Evolutionary conservation across 1,140 invertebrate species (phyloP).

Genomic region (Proctacanthus coquilletti): DNA sequence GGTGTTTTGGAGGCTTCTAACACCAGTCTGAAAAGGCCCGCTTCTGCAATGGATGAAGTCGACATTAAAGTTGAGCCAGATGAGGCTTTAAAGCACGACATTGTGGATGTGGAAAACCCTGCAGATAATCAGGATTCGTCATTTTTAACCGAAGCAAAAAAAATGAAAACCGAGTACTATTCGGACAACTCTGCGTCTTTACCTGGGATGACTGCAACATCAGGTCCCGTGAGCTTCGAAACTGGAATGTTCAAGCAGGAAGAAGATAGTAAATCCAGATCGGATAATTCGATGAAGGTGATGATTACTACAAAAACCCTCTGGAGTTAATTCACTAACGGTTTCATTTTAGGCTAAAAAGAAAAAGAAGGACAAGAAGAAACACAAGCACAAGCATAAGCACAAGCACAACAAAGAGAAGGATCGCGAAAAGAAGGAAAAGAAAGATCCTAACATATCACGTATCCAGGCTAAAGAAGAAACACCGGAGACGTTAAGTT

Average conservation of each 20-base stretch:
- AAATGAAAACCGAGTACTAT: constrained; percentile 38
- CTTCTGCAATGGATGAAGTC: not conserved
- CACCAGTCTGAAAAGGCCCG: not conserved
- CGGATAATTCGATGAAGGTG: constrained; percentile 38
- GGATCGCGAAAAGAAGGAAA: constrained; percentile 32
- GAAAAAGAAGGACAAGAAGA: constrained; percentile 71
- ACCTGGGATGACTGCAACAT: constrained; percentile 47
- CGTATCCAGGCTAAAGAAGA: constrained; percentile 33
- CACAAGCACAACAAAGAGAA: constrained; percentile 48
- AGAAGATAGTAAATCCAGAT: constrained; percentile 30
- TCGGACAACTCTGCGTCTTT: constrained; percentile 60
- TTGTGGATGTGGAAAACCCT: not conserved
- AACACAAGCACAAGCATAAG: constrained; percentile 62
- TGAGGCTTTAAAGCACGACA: not conserved
- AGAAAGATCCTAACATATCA: constrained; percentile 31
- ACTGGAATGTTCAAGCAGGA: constrained; percentile 61
- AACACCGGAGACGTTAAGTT: constrained; percentile 40
- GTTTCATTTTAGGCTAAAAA: constrained; percentile 45
- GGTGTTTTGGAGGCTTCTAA: constrained; percentile 8
- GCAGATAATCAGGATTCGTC: not conserved
- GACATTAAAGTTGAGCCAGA: too few relatives aligned
- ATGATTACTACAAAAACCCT: constrained; percentile 5
- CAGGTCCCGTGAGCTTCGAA: constrained; percentile 57
- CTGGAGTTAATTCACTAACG: constrained; percentile 7
- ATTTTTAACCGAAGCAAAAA: constrained; percentile 1